Conservation (phyloP, 2,888 invertebrate genomes). For the Rhimphoctona megacephalus region DNA sequence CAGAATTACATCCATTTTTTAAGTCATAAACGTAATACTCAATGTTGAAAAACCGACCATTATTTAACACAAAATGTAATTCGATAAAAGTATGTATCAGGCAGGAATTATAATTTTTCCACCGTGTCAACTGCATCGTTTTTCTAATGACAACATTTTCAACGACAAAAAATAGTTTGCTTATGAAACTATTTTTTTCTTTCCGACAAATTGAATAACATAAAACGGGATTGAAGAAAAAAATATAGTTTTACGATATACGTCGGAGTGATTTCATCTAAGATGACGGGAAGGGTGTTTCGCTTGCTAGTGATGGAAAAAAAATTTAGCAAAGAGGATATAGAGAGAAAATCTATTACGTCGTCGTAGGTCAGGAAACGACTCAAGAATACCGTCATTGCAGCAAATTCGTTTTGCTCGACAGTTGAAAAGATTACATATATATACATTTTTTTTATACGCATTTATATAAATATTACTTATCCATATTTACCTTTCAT, state of each 20-base stretch:
- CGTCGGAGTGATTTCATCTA: background rate
- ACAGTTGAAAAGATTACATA: slow-evolving; percentile 34
- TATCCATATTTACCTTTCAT: too few relatives aligned
- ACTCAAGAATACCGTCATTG: slow-evolving; percentile 33
- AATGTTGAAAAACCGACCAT: background rate
- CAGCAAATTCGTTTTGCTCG: slow-evolving; percentile 44
- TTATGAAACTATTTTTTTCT: background rate
- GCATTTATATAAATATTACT: background rate
- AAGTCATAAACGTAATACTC: background rate
- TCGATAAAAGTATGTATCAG: background rate
- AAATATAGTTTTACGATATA: background rate
- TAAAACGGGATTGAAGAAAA: background rate
- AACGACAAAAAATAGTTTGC: background rate
- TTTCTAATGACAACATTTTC: background rate
- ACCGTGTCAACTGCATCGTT: background rate
- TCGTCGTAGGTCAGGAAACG: slow-evolving; percentile 40
- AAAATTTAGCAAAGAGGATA: background rate
- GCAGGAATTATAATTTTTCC: background rate
- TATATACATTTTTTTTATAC: background rate
- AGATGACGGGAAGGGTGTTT: background rate
- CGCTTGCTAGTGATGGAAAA: slow-evolving; percentile 8
- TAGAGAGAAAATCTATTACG: slow-evolving; percentile 21
- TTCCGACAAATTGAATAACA: background rate
- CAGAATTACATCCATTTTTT: background rate
- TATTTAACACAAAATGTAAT: background rate